Evolutionary conservation across 2,113 vertebrate genomes (phyloP).

Genomic region (Dromas ardeola): DNA sequence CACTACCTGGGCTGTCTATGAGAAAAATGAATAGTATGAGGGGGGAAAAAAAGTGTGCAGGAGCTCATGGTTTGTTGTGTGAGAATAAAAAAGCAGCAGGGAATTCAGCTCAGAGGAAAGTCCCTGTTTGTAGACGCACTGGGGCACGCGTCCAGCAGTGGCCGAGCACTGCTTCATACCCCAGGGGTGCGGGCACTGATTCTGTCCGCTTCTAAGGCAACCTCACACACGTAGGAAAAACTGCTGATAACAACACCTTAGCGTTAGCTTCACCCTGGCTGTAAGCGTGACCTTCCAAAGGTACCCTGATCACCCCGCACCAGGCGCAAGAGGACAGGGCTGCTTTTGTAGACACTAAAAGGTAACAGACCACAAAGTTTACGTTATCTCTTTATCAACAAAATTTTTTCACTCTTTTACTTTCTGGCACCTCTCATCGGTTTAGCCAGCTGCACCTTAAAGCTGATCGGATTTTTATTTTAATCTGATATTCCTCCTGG

Average conservation of each 20-base stretch:
- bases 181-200: fast-evolving
- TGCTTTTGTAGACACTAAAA: neutral
- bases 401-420: neutral
- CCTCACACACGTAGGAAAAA: neutral
- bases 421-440: neutral
- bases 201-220: neutral
- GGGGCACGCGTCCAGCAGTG: no score
- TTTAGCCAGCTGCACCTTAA: neutral
- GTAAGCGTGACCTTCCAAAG: neutral
- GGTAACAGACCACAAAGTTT: neutral
- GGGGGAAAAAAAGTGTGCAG: fast-evolving
- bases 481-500: neutral
- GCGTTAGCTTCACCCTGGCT: neutral
- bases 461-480: neutral
- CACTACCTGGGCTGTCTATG: neutral
- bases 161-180: neutral
- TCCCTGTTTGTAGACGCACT: fast-evolving
- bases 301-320: neutral
- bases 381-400: neutral
- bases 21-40: neutral
- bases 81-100: neutral
- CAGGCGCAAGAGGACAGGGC: neutral
- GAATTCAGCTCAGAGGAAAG: neutral
- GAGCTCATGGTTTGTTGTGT: neutral
- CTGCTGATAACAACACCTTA: neutral